Percentiles rank a stretch among this genome's conserved stretches.
Evolutionary conservation across 2,888 invertebrate genomes (phyloP).

Genomic region (Dynastes tityus): DNA sequence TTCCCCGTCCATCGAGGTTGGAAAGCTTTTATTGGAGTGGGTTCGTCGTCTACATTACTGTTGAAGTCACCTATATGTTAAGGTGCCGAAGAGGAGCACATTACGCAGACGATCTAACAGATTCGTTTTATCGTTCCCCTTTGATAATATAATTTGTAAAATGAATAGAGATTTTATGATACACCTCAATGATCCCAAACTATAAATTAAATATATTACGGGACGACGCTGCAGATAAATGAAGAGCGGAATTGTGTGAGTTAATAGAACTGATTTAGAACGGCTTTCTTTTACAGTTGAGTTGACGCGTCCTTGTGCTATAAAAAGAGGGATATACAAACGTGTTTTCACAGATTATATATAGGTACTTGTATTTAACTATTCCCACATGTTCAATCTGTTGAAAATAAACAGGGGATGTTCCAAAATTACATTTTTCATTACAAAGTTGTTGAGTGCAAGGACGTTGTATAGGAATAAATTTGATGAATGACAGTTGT

Average conservation of each 20-base stretch:
- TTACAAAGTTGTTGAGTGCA: no score
- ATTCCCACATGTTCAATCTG: neutral
- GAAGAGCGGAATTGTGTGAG: neutral
- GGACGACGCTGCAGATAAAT: conserved; percentile 6
- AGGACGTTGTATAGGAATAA: no score
- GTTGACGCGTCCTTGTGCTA: neutral
- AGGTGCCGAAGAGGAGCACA: conserved; percentile 36
- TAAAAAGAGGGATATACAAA: neutral
- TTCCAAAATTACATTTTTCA: no score
- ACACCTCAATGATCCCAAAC: conserved; percentile 4
- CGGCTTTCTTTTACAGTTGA: neutral
- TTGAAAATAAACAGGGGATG: no score
- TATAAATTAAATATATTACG: conserved; percentile 25
- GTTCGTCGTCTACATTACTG: conserved; percentile 38
- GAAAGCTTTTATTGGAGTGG: conserved; percentile 36
- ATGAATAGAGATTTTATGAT: conserved; percentile 39
- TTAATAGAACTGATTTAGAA: conserved; percentile 7
- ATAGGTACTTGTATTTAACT: neutral
- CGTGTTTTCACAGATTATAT: neutral
- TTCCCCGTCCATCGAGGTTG: conserved; percentile 23
- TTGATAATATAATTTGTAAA: conserved; percentile 43
- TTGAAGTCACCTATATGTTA: conserved; percentile 33
- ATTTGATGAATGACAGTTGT: no score
- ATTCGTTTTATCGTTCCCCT: conserved; percentile 25
- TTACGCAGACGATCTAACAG: conserved; percentile 29